These are phyloP conservation scores for Orgyia antiqua DNA, from an alignment of 2,888 invertebrate species.

Conservation along the genomic window DNA sequence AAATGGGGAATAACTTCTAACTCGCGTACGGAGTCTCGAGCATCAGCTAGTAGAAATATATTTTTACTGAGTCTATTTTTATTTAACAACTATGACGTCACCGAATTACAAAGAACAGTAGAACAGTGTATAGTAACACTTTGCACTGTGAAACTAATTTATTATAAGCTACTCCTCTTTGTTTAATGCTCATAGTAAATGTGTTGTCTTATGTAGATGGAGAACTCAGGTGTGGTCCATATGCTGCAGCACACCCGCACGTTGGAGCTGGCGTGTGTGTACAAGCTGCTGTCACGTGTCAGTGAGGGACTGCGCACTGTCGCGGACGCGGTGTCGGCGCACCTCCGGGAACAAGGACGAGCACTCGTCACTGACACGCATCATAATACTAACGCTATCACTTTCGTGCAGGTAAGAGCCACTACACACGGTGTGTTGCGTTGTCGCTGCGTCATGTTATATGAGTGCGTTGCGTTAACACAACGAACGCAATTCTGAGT, in stretches of 20 bases:
- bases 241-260: conserved; percentile 99
- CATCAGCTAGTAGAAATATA: too few species aligned
- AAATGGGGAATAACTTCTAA: too few species aligned
- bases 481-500: too few species aligned
- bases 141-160: too few species aligned
- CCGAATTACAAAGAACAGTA: too few species aligned
- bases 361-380: conserved; percentile 96
- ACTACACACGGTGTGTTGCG: background rate
- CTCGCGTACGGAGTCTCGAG: too few species aligned
- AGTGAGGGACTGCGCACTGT: conserved; percentile 95
- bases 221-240: conserved; percentile 99
- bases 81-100: too few species aligned
- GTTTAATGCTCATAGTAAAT: too few species aligned
- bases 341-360: conserved; percentile 96
- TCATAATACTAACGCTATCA: conserved; percentile 92
- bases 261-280: conserved; percentile 98
- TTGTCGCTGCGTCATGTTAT: conserved; percentile 93
- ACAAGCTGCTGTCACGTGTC: conserved; percentile 96
- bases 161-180: too few species aligned
- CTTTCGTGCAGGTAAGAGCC: conserved; percentile 87
- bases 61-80: too few species aligned
- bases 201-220: conserved; percentile 84
- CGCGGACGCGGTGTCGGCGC: conserved; percentile 96
- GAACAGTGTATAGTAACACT: too few species aligned
- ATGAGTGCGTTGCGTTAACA: too few species aligned